phyloP scores from a whole-genome alignment of 2,113 vertebrate genomes.

The Prunella fulvescens region DNA sequence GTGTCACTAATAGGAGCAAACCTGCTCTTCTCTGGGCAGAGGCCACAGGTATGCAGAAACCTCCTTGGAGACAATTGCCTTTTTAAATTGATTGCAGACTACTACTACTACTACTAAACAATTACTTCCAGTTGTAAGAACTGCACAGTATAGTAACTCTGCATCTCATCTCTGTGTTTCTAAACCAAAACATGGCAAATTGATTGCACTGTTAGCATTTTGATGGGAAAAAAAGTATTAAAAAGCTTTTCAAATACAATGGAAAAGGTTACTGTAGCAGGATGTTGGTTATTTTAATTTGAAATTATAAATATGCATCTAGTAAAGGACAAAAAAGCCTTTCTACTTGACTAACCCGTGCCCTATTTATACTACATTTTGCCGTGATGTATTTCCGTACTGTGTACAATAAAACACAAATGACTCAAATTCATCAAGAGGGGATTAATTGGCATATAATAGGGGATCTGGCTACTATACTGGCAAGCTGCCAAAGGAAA shows the following conservation, averaged over 20 bases:
- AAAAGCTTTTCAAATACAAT: background rate
- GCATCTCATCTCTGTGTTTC: background rate
- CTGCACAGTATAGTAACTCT: background rate
- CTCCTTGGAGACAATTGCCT: background rate
- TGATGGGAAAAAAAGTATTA: background rate
- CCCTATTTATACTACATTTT: constrained; percentile 28
- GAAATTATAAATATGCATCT: constrained; percentile 7
- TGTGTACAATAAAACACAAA: constrained; percentile 47
- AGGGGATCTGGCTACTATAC: constrained; percentile 24
- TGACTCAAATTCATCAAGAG: constrained; percentile 59
- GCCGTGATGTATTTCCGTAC: constrained; percentile 27
- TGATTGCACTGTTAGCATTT: background rate
- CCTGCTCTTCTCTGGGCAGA: background rate
- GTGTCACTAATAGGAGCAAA: background rate
- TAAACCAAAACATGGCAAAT: background rate
- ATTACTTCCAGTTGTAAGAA: background rate
- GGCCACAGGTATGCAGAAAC: background rate
- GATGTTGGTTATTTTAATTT: constrained; percentile 24
- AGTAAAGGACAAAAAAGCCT: constrained; percentile 30
- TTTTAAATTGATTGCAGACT: background rate
- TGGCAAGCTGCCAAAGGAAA: constrained; percentile 37
- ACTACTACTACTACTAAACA: background rate
- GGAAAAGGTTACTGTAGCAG: background rate
- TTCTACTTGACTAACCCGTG: constrained; percentile 49
- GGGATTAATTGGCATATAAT: constrained; percentile 60